Base-by-base conservation (phyloP, 2,797 vertebrate genomes). In the Gallinago nigripennis region DNA sequence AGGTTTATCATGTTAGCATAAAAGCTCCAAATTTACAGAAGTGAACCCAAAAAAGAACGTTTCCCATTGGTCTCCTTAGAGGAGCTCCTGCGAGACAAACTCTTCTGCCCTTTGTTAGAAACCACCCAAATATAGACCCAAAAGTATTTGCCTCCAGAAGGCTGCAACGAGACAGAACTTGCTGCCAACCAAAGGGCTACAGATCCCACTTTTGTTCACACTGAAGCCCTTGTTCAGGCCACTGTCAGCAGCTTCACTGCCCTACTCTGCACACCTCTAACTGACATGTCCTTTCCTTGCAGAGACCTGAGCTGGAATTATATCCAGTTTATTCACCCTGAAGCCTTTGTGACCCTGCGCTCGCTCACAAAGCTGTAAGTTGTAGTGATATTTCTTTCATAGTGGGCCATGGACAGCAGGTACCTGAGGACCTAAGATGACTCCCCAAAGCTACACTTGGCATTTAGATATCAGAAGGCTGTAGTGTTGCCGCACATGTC, bases 341-440 rank as follows among this genome's bases (percentile, higher is more conserved):
- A 99, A 68, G 99, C 99, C 80, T 99, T 99, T 51, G 93, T 93
- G 35, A 98, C 98, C 9, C 98, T 99, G 82, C 98, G 96, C 84
- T 99, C 99, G 4, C 98, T 99, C 95, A 97, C 98, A 94, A 99
- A 99, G 98, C 97, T 99, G 99, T 99, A 97, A 99, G 99, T 98
- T 91, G 63, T 69, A 66, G 72, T 31, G 35, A 16, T 56, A 10
- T 51, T 86, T 56, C 24, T 48, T 68, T 58, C 56, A 20, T 31
- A 41, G 66, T 21, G n/a, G 24, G n/a, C 9, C 30, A 25, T 11
- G 50, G 65, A 8, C 37, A 45, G 66, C 30, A 73, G 51, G 30
- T 79, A 3, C 9, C 71, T 69, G 63, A 51, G 90, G 30, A 76
- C 11, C 65, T 68, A 83, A 80, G 24, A 2, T 33, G 50, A 45